Conservation (phyloP, 1,140 invertebrate species). For the Pogonus chalceus region DNA sequence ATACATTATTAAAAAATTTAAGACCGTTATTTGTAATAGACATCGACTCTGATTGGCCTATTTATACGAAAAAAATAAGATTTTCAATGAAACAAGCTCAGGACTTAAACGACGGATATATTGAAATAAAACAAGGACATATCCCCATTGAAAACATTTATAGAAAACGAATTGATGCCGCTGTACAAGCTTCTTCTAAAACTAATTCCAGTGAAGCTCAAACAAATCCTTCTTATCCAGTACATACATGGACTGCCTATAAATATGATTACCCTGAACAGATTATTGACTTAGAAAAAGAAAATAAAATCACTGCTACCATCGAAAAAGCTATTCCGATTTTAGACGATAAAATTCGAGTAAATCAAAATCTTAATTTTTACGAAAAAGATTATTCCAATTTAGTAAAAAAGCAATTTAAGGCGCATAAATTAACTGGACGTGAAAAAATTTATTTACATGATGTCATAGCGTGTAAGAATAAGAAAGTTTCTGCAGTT, state of each 20-base stretch:
- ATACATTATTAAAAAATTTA: conserved; percentile 37
- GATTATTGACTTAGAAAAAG: conserved; percentile 28
- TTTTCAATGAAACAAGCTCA: conserved; percentile 41
- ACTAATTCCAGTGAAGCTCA: conserved; percentile 43
- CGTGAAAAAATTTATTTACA: conserved; percentile 44
- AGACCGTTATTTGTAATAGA: conserved; percentile 52
- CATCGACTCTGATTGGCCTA: conserved; percentile 49
- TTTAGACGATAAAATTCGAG: conserved; percentile 36
- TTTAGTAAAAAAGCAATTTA: conserved; percentile 32
- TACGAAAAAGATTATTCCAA: conserved; percentile 52
- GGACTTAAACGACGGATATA: conserved; percentile 52
- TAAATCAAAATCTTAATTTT: conserved; percentile 52
- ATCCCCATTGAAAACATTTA: conserved; percentile 43
- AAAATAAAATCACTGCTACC: conserved; percentile 13
- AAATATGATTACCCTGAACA: conserved; percentile 35
- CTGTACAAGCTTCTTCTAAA: conserved; percentile 39
- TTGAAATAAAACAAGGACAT: conserved; percentile 43
- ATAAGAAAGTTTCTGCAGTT: conserved; percentile 52
- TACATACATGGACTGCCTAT: conserved; percentile 57
- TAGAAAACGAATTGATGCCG: conserved; percentile 41
- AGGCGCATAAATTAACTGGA: conserved; percentile 31
- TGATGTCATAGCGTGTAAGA: conserved; percentile 44
- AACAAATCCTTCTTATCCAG: conserved; percentile 50
- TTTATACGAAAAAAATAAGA: conserved; percentile 36
- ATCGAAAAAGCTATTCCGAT: conserved; percentile 25